A percentile compares a stretch with the other conserved stretches of the same genome.
Conservation (phyloP, 2,113 vertebrate species). For the Campylorhamphus procurvoides region DNA sequence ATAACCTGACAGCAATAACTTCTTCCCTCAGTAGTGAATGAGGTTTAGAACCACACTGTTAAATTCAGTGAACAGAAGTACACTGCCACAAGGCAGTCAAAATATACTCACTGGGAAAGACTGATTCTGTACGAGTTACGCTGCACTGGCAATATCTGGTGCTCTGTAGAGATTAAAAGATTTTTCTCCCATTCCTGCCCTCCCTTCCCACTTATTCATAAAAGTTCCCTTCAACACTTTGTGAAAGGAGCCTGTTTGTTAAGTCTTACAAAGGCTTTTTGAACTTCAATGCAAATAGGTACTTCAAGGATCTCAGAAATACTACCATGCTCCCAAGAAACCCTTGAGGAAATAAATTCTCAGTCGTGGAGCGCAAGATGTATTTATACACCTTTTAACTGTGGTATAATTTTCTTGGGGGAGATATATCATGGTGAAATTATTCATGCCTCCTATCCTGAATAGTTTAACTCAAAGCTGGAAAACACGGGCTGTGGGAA, state of each 20-base stretch:
- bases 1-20: neutral
- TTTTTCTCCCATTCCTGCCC: neutral
- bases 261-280: constrained; percentile 20
- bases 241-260: neutral
- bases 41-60: neutral
- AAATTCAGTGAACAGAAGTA: neutral
- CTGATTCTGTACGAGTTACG: neutral
- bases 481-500: neutral
- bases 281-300: constrained; percentile 24
- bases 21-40: rapidly evolving
- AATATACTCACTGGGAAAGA: neutral
- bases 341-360: neutral
- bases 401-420: neutral
- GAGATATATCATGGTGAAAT: neutral
- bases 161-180: neutral
- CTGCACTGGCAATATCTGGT: neutral
- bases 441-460: neutral
- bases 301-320: constrained; percentile 24
- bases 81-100: neutral
- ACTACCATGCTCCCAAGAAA: neutral
- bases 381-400: constrained; percentile 15
- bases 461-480: neutral
- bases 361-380: neutral
- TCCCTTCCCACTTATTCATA: neutral
- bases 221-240: neutral